Conservation (phyloP, 2,113 vertebrate species). For the Australoheros scitulus region DNA sequence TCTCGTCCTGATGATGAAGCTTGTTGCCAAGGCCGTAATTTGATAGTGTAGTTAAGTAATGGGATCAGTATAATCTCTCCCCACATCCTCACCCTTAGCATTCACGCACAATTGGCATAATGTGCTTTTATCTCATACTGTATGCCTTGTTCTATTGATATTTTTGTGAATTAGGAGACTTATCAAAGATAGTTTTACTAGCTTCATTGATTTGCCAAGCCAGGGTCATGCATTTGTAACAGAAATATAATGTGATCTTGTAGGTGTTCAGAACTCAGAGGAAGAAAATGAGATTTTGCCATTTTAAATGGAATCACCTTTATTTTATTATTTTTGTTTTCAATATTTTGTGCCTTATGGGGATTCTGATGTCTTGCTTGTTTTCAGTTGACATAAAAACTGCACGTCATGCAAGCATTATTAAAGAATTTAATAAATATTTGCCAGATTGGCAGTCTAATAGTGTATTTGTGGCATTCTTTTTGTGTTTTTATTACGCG, state of each 20-base stretch:
- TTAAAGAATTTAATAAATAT: not conserved
- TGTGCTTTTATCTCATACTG: constrained; percentile 38
- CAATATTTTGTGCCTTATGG: not conserved
- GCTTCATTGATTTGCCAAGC: constrained; percentile 44
- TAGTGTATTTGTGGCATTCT: not conserved
- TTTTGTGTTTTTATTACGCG: not conserved
- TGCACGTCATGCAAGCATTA: not conserved
- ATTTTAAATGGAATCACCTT: not conserved
- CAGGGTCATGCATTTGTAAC: constrained; percentile 29
- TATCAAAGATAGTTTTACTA: constrained; percentile 44
- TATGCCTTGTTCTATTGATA: constrained; percentile 46
- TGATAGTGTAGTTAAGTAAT: constrained; percentile 59
- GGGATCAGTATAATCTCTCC: constrained; percentile 32
- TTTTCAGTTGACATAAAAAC: not conserved
- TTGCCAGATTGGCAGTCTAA: not conserved
- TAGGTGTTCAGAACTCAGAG: constrained; percentile 1
- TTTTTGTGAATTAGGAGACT: constrained; percentile 52
- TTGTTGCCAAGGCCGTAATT: constrained; percentile 53
- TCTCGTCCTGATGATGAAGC: constrained; percentile 45
- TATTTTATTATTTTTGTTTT: not conserved
- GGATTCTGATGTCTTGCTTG: not conserved
- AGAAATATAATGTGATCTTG: constrained; percentile 28
- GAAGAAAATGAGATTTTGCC: not conserved
- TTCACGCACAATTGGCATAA: constrained; percentile 35
- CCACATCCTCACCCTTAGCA: constrained; percentile 27